Base-by-base conservation (phyloP, 2,113 vertebrate species). In the Desmodus rotundus region DNA sequence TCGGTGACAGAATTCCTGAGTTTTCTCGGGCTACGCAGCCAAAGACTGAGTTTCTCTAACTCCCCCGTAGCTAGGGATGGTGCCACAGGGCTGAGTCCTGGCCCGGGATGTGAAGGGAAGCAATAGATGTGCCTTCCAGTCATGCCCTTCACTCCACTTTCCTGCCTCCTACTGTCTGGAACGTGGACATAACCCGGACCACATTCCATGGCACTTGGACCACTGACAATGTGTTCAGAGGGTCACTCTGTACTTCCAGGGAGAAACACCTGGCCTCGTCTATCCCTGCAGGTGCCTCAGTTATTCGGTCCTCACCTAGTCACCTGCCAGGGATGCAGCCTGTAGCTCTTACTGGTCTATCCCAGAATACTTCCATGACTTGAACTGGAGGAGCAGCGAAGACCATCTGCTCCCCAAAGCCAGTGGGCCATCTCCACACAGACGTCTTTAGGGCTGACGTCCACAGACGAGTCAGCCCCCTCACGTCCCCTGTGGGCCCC, bases 131-230 rank as follows among this genome's bases (percentile, higher is more conserved):
- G 43, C 19, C 73, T 76, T 76, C 43, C 43, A 4, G 20, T n/a
- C 22, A 17, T 10, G 16, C 63, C 28, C 50, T n/a, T 36, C 31
- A 36, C 11, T 47, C 45, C 4, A 1, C 24, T 19, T 52, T 33
- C 26, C 72, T 20, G 4, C 15, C 52, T 56, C 67, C 1, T 8
- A 50, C 26, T 14, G 36, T 70, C 56, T n/a, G 72, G 47, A 20
- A 19, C 0, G 52, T 12, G 70, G 11, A 4, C 0, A 7, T 17
- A 43, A 12, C 5, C 45, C 1, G 5, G n/a, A 41, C 50, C 13
- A 41, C 74, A 26, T 33, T 0, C 31, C 2, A 7, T 0, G n/a
- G 26, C n/a, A 2, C 74, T 17, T n/a, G 56, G 22, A 38, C 7
- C 33, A 47, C 17, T 6, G 3, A 26, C 22, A n/a, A 15, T 3